These are phyloP conservation scores for Premnoplex brunnescens DNA, from an alignment of 2,797 vertebrate species.

Conservation along the genomic window DNA sequence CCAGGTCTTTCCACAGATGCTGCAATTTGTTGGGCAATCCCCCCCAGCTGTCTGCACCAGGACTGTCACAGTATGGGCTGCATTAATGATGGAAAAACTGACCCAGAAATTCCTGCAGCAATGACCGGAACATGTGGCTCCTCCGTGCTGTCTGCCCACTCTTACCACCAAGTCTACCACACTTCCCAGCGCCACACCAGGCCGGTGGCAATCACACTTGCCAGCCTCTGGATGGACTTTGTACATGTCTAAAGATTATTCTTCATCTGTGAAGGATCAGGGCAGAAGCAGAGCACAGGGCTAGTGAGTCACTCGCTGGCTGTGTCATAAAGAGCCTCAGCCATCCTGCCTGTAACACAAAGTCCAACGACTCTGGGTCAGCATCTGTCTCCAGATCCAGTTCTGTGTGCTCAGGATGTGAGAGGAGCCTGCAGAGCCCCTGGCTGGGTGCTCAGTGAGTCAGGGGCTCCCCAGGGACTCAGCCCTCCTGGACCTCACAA, in stretches of 20 bases:
- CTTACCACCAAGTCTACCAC: background rate
- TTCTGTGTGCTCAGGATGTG: background rate
- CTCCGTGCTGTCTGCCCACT: background rate
- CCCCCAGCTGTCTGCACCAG: background rate
- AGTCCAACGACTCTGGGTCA: background rate
- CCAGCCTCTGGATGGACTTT: background rate
- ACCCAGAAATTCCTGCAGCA: slow-evolving; percentile 7
- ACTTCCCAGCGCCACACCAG: background rate
- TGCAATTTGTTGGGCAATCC: background rate
- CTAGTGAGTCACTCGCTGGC: background rate
- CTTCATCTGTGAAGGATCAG: background rate
- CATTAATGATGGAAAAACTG: background rate
- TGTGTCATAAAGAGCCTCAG: background rate
- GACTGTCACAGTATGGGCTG: background rate
- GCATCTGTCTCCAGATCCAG: background rate
- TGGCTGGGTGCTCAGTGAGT: background rate
- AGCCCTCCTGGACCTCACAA: background rate
- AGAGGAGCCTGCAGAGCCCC: background rate
- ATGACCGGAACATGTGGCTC: background rate
- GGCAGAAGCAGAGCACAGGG: background rate
- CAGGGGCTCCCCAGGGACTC: background rate
- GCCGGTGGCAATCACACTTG: background rate
- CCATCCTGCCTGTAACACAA: background rate
- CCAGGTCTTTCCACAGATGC: background rate
- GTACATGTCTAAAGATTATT: background rate